Percentiles rank a stretch among this genome's conserved stretches.
Evolutionary conservation across 2,797 vertebrate species (phyloP).

Genomic region (Columba guinea): DNA sequence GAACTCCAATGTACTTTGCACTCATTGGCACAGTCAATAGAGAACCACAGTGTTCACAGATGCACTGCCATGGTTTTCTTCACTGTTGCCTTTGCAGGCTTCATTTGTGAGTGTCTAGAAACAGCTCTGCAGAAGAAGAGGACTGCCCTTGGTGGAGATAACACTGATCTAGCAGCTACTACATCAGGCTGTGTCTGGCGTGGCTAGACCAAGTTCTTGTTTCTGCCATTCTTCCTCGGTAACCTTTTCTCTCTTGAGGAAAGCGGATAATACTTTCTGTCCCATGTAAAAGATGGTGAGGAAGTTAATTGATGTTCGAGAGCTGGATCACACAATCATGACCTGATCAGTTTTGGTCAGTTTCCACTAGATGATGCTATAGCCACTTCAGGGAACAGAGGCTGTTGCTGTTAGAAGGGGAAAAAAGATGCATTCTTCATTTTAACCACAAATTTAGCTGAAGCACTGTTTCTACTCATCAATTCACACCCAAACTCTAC

Average conservation of each 20-base stretch:
- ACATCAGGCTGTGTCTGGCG: not conserved
- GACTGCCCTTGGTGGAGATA: not conserved
- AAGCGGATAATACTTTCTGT: not conserved
- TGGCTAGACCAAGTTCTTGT: not conserved
- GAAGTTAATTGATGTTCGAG: not conserved
- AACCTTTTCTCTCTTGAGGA: not conserved
- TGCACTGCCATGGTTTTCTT: not conserved
- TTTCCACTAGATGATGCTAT: conserved; percentile 12
- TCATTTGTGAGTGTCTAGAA: not conserved
- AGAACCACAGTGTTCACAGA: not conserved
- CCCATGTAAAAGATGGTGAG: fast-evolving
- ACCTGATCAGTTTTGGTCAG: not conserved
- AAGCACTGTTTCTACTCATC: not conserved
- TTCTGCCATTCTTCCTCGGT: not conserved
- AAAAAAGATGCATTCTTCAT: not conserved
- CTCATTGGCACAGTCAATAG: not conserved
- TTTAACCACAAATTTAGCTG: not conserved
- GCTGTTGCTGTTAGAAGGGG: not conserved
- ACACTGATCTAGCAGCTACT: not conserved
- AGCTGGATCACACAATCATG: not conserved
- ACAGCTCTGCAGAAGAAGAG: not conserved
- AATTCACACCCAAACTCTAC: not conserved
- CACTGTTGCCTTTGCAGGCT: not conserved
- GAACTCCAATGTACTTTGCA: not conserved
- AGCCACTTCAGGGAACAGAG: not conserved